Evolutionary conservation across 2,888 invertebrate species (phyloP), one percentile per base, ranked within the genome.

Genomic region (Pocota personata): DNA sequence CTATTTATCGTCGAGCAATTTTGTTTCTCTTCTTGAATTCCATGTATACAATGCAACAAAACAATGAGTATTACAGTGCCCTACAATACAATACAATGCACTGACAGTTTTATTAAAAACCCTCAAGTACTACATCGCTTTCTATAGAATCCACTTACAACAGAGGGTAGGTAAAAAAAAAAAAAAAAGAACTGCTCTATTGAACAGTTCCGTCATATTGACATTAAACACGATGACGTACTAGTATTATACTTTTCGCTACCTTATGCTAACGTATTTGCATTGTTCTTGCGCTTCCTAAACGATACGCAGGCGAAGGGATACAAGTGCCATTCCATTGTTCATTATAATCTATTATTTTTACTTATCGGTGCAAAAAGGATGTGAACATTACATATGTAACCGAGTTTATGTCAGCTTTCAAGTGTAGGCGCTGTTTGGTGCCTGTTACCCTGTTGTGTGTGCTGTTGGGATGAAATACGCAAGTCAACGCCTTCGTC

Each of bases 301-400:
- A 64, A 55, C 46, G 80, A 52, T 58, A 58, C 40, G 46, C 72
- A 67, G 21, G 48, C 67, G 64, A 75, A 71, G 40, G 58, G 52
- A 60, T 66, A 75, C 75, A 62, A 77, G 71, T 82, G 82, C 35
- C 55, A 82, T 40, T 14, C 72, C 14, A 82, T 86, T 80, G 80
- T 82, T 86, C 62, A 57, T 52, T 72, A 62, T 55, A 86, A 79
- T 82, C 82, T 86, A 82, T 82, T 86, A 86, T 76, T 86, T 86
- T 82, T 67, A 86, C 71, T 76, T 84, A 80, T 84, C 80, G 77
- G 71, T 46, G 62, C 76, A 77, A 72, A 86, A 76, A 86, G 72
- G 60, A 76, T 86, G 72, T 76, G 55, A 82, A 76, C 66, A 58
- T 75, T 32, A 46, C 64, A 84, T 50, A 30, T 52, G 69, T 62